Evolutionary conservation across 2,888 invertebrate species (phyloP).

Genomic region (Tachina lurida): DNA sequence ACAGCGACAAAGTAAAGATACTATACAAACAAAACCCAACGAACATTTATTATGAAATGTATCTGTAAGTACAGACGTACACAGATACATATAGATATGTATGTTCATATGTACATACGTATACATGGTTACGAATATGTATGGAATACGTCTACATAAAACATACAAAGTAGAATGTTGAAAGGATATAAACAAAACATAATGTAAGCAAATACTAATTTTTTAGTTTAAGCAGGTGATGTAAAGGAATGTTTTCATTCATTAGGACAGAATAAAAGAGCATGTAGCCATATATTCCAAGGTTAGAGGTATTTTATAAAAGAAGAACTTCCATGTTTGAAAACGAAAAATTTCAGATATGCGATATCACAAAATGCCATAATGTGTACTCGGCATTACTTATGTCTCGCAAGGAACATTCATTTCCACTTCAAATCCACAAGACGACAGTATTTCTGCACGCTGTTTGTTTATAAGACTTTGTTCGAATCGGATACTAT

Average conservation of each 20-base stretch:
- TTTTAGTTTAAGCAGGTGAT: not conserved
- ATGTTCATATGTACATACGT: not conserved
- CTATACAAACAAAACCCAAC: slow-evolving; percentile 28
- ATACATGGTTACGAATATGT: not conserved
- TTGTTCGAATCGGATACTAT: no score
- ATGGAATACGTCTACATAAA: not conserved
- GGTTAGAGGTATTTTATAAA: no score
- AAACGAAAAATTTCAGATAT: no score
- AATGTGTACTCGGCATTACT: no score
- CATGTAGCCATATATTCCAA: no score
- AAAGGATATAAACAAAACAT: slow-evolving; percentile 41
- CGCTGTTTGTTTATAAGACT: no score
- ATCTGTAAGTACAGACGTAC: slow-evolving; percentile 15
- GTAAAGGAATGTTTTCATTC: slow-evolving; percentile 34
- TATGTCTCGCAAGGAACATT: no score
- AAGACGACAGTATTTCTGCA: no score
- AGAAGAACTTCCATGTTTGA: no score
- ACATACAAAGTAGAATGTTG: slow-evolving; percentile 7
- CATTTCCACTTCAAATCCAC: no score
- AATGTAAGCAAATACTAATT: not conserved
- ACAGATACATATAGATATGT: not conserved
- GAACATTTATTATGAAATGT: slow-evolving; percentile 37
- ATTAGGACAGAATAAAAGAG: no score
- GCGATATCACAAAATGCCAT: no score
- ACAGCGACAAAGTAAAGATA: slow-evolving; percentile 14